These are phyloP conservation scores for Xiphophorus couchianus DNA, from an alignment of 2,113 vertebrate genomes.

Conservation along the genomic window DNA sequence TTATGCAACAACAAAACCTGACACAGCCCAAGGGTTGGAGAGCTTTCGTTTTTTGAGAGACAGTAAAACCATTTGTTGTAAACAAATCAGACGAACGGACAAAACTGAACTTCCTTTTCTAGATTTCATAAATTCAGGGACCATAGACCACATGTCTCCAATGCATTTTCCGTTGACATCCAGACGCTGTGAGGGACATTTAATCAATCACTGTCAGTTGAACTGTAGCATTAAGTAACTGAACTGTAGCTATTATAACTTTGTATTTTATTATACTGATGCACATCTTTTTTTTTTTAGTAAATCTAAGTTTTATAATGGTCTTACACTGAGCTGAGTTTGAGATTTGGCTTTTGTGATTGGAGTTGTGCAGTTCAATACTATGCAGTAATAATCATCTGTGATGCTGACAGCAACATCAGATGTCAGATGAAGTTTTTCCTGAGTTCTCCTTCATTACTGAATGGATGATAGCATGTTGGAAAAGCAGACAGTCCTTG, in stretches of 20 bases:
- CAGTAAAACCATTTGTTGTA: constrained; percentile 23
- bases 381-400: constrained; percentile 52
- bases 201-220: constrained; percentile 41
- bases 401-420: constrained; percentile 67
- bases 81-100: constrained; percentile 9
- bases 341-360: constrained; percentile 59
- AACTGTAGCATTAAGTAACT: constrained; percentile 39
- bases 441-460: constrained; percentile 33
- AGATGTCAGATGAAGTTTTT: constrained; percentile 55
- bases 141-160: neutral
- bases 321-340: constrained; percentile 51
- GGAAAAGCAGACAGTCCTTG: constrained; percentile 17
- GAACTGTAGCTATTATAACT: constrained; percentile 21
- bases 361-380: constrained; percentile 53
- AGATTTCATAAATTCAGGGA: constrained; percentile 1
- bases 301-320: constrained; percentile 27
- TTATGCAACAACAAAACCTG: constrained; percentile 32
- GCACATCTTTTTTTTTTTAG: constrained; percentile 23
- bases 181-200: constrained; percentile 3
- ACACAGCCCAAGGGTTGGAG: constrained; percentile 25
- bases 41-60: neutral
- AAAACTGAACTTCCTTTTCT: constrained; percentile 12
- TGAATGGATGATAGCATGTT: constrained; percentile 53
- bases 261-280: constrained; percentile 8
- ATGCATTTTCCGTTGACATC: constrained; percentile 30